Conservation (phyloP, 2,113 vertebrate species). For the Alexandromys fortis region DNA sequence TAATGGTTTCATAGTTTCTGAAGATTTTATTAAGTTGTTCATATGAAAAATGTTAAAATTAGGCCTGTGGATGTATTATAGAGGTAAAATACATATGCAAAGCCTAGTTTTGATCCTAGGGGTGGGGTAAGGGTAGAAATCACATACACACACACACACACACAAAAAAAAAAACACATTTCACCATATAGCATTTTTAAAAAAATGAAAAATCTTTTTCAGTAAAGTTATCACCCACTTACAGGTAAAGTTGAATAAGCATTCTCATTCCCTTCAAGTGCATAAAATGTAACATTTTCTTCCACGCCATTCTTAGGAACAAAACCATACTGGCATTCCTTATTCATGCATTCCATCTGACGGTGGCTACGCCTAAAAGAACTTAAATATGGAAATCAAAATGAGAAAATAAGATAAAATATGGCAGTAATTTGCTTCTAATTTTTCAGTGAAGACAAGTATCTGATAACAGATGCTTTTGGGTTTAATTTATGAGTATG, state of each 20-base stretch:
- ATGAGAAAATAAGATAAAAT: not conserved
- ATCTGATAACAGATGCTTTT: not conserved
- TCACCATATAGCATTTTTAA: not conserved
- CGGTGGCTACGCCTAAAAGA: constrained; percentile 86
- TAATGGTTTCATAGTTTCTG: not conserved
- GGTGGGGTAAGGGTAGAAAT: not conserved
- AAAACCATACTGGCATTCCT: constrained; percentile 89
- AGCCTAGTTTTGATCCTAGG: not conserved
- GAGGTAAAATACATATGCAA: not conserved
- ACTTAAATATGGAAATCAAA: constrained; percentile 60
- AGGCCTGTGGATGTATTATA: not conserved
- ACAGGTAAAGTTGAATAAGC: constrained; percentile 87
- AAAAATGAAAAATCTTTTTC: not conserved
- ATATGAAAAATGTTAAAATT: constrained; percentile 16
- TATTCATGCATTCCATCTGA: constrained; percentile 87
- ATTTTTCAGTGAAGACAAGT: constrained; percentile 25
- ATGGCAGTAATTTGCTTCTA: constrained; percentile 7
- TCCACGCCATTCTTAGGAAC: constrained; percentile 84
- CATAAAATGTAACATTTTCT: constrained; percentile 88
- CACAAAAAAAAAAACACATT: no score
- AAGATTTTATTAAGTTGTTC: constrained; percentile 3
- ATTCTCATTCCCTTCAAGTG: constrained; percentile 86
- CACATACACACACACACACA: not conserved
- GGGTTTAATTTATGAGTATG: not conserved
- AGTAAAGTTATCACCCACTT: constrained; percentile 75